Base-by-base conservation (phyloP, 1,140 invertebrate genomes). In the Brevipalpus yothersi region DNA sequence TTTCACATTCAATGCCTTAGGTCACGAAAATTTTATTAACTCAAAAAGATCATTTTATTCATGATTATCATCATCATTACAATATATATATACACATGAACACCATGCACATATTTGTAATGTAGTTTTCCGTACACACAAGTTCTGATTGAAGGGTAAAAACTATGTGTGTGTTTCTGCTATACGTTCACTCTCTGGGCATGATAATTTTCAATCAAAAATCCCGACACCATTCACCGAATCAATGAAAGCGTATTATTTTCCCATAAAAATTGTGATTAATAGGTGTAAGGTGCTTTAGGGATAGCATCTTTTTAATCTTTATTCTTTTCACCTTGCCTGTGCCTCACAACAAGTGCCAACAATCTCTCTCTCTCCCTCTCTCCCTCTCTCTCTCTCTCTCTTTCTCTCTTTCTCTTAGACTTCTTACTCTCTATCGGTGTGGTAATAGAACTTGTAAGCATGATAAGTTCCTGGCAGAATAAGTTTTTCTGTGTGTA, bases 251-350 rank as follows among this genome's bases (percentile, higher is more conserved):
- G 43, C 43, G 43, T 45, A 45, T 45, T 45, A 15, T 15, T 45
- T 13, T 45, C n/a, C 12, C n/a, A 54, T n/a, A 54, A 21, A 54
- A 21, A 21, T n/a, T 19, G 19, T 58, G 47, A 58, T 58, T 58
- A 45, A 58, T 49, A 31, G n/a, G 12, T 31, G 40, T 19, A 45
- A 61, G 58, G 31, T n/a, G 45, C 58, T 17, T 65, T 61, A 61
- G 65, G 65, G 65, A 63, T 51, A 62, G 58, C 58, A 53, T 53
- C 58, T 56, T 60, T 60, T 63, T 63, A 60, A 59, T 63, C 61
- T 62, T 53, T 59, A 63, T 62, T 56, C 63, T 58, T 61, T 55
- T 60, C 56, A 55, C 58, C 61, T 61, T 61, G 61, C 56, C 63
- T 59, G 60, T 62, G 60, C 62, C 61, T 54, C 53, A 40, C 19